Conservation (phyloP, 2,113 vertebrate genomes). For the Pardalotus punctatus region DNA sequence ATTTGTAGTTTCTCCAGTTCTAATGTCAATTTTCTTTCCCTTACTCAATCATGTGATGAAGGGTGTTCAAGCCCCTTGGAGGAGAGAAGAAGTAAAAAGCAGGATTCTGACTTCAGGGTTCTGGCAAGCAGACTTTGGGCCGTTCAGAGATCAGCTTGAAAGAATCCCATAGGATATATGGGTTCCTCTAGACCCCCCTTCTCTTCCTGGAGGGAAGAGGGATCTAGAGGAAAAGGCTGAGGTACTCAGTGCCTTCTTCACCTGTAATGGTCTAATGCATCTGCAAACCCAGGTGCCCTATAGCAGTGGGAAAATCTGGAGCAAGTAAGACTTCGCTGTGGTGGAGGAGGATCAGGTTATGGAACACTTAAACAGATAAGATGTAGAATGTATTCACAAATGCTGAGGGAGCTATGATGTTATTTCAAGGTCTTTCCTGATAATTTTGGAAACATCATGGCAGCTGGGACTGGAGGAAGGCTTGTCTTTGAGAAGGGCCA, state of each 20-base stretch:
- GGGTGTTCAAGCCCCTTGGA: not conserved
- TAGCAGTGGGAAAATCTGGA: not conserved
- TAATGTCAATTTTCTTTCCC: not conserved
- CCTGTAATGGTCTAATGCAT: not conserved
- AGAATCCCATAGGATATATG: not conserved
- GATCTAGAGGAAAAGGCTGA: not conserved
- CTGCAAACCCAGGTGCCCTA: not conserved
- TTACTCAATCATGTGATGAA: not conserved
- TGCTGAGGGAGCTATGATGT: not conserved
- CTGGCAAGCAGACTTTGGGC: not conserved
- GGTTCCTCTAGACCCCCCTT: too few relatives aligned
- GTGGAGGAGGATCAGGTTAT: not conserved
- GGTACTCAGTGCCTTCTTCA: not conserved
- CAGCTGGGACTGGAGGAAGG: not conserved
- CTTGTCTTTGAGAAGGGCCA: not conserved
- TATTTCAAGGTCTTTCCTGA: not conserved
- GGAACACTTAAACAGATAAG: not conserved
- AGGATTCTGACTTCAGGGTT: not conserved
- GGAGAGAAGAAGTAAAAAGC: not conserved
- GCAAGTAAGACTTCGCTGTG: not conserved
- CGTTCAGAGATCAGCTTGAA: not conserved
- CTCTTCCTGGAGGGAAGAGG: not conserved
- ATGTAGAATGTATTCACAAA: not conserved
- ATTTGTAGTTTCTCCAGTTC: not conserved
- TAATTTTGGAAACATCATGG: not conserved